Evolutionary conservation across 2,113 vertebrate genomes (phyloP), one percentile per base, ranked within the genome.

Genomic region (Cheirogaleus medius): DNA sequence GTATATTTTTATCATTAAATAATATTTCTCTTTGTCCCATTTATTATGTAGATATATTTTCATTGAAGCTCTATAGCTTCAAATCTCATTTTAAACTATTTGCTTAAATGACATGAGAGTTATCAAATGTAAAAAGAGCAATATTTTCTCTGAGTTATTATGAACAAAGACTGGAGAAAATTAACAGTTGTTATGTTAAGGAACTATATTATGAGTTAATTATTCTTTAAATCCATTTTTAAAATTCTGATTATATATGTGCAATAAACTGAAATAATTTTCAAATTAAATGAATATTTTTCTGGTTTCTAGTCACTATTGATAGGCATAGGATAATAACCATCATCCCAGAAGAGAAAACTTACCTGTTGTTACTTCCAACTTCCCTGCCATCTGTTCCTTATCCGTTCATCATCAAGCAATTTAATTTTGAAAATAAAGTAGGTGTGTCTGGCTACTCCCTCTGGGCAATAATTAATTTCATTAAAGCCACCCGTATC

Each of bases 361-460:
- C 8, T n/a, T 25, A 69, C 3, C 52, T 60, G 25, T 25, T 56
- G 4, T 20, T 47, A n/a, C 13, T 20, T 78, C 42, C 6, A 14
- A 1, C 21, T 54, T 66, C n/a, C 12, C 39, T 37, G 6, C 15
- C 71, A 77, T 25, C 80, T 87, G 39, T 32, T 49, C 80, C 14
- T 76, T 47, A 15, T 52, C 29, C n/a, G 6, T 7, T 64, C 9
- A 5, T 77, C 32, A 54, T 42, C 76, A 73, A 87, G 81, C 52
- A 94, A 82, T 78, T 87, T 94, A 92, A 76, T 83, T 94, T 56
- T 82, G 76, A 91, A 89, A 93, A 91, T 60, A 60, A 91, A 76
- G 42, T 71, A 78, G 69, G 77, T 47, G 34, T 78, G 77, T 42
- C 71, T 93, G 29, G 60, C n/a, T 23, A 39, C 44, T n/a, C 12